Evolutionary conservation across 2,888 invertebrate species (phyloP), one percentile per base, ranked within the genome.

Genomic region (Bellardia bayeri): DNA sequence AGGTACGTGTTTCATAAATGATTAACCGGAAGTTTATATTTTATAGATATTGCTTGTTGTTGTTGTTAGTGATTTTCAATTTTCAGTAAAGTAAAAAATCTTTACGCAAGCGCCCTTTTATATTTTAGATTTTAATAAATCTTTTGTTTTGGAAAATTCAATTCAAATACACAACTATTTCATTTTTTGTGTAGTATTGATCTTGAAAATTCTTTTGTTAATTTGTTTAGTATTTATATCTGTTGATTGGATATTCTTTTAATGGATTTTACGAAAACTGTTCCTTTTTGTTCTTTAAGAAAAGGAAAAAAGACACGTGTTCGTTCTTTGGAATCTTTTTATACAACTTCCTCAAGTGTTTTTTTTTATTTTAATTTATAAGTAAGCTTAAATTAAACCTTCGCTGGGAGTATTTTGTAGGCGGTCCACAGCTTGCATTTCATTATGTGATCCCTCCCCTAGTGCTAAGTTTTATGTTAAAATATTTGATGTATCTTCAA

Each of bases 11-110:
- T 86, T 82, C 49, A 66, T 66, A 76, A 82, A 82, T 85, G 85
- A 82, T 85, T 87, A 85, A 87, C 87, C 87, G 87, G 87, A 87
- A 87, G 87, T 87, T 78, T 81, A 76, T 64, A 58, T 81, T 69
- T 61, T 85, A 63, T 75, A 69, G 54, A 69, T 14, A 75, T 71
- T 42, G n/a, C 49, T 58, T 76, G 79, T 30, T 79, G 80, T 71
- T 64, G 49, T 74, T 82, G 82, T 68, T 66, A 45, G 9, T 82
- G 61, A 33, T 78, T 66, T 82, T 23, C 54, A 61, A 68, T 75
- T 69, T 74, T 56, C 76, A 87, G 78, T 87, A 79, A 58, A 63
- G 4, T 72, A 81, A 82, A 87, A 78, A 80, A 85, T 85, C 85
- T 87, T 85, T 85, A 79, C 85, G 85, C 87, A 85, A 85, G 87